Evolutionary conservation across 2,113 vertebrate genomes (phyloP).

Genomic region (Osmerus mordax): DNA sequence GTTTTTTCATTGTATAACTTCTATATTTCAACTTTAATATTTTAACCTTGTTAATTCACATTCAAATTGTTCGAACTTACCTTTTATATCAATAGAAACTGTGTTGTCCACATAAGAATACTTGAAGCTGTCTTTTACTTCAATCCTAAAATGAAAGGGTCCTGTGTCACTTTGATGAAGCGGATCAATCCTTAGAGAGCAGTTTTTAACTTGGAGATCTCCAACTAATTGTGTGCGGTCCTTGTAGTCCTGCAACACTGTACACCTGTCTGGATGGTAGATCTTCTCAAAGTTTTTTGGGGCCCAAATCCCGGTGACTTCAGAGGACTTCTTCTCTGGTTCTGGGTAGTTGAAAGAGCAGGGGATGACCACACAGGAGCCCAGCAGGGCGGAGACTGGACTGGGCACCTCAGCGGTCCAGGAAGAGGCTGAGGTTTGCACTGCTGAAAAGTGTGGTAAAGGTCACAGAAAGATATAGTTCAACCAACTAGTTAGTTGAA

Average conservation of each 20-base stretch:
- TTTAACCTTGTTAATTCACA: too few species aligned
- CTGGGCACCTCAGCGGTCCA: slow-evolving; percentile 53
- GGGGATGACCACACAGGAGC: slow-evolving; percentile 68
- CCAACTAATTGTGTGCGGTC: slow-evolving; percentile 52
- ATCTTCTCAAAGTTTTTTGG: not conserved
- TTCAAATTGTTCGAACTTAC: slow-evolving; percentile 46
- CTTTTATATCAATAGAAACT: slow-evolving; percentile 41
- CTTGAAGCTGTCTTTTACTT: slow-evolving; percentile 31
- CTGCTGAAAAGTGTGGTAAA: slow-evolving; percentile 30
- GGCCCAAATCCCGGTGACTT: slow-evolving; percentile 55
- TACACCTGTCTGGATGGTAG: slow-evolving; percentile 36
- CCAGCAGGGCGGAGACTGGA: slow-evolving; percentile 51
- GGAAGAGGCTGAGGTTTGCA: slow-evolving; percentile 17
- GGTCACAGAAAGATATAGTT: too few species aligned
- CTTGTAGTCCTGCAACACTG: slow-evolving; percentile 22
- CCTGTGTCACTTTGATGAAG: slow-evolving; percentile 46
- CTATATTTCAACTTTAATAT: too few species aligned
- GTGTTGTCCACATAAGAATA: slow-evolving; percentile 14
- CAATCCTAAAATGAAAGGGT: slow-evolving; percentile 61
- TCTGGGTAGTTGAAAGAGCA: slow-evolving; percentile 61
- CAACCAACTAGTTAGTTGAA: too few species aligned
- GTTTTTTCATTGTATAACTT: too few species aligned
- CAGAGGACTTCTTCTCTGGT: not conserved
- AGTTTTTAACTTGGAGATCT: slow-evolving; percentile 49
- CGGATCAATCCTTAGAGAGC: slow-evolving; percentile 61